Conservation (phyloP, 2,888 invertebrate genomes). For the Miltochrista miniata region DNA sequence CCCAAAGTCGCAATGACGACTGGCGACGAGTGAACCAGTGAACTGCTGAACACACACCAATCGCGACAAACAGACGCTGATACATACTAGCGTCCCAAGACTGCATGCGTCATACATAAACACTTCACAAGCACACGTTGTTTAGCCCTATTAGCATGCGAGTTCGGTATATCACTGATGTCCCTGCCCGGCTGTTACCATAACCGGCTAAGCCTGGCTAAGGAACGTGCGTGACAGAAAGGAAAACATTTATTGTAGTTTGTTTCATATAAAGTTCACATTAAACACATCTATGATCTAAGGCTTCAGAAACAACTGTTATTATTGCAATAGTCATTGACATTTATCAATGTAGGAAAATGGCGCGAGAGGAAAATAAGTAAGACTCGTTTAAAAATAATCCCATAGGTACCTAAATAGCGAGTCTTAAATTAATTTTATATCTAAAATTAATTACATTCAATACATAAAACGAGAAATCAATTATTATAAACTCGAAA, state of each 20-base stretch:
- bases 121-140: slow-evolving; percentile 56
- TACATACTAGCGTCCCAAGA: slow-evolving; percentile 57
- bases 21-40: slow-evolving; percentile 57
- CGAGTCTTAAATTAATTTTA: too few species aligned
- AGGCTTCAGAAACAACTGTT: too few species aligned
- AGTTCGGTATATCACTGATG: slow-evolving; percentile 43
- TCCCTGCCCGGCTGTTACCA: slow-evolving; percentile 40
- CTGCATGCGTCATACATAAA: slow-evolving; percentile 69
- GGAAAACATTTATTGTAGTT: background rate
- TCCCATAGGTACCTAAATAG: too few species aligned
- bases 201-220: slow-evolving; percentile 12
- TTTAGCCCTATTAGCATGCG: slow-evolving; percentile 64
- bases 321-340: background rate
- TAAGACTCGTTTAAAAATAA: too few species aligned
- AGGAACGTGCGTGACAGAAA: slow-evolving; percentile 1
- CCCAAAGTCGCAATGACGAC: slow-evolving; percentile 68
- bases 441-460: too few species aligned
- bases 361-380: too few species aligned
- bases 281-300: too few species aligned
- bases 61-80: slow-evolving; percentile 64
- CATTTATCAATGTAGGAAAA: background rate
- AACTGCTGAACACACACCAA: slow-evolving; percentile 44
- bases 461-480: too few species aligned
- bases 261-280: too few species aligned
- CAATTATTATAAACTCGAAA: too few species aligned